Evolutionary conservation across 2,888 invertebrate genomes (phyloP).

Genomic region (Archaeoteleia sp.): DNA sequence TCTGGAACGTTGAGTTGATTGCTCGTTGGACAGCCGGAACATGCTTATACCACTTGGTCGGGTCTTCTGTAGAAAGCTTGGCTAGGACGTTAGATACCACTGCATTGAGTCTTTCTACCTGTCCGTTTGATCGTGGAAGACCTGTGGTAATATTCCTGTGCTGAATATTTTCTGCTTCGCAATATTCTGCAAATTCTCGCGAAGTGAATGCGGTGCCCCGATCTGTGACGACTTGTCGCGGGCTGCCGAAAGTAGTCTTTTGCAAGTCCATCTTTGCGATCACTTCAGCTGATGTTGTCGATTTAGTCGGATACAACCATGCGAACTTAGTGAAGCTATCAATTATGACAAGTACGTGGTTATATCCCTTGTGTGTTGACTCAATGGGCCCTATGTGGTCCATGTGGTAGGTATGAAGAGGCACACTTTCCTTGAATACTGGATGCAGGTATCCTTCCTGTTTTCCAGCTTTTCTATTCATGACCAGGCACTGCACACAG

Average conservation of each 20-base stretch:
- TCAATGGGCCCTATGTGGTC: constrained; percentile 32
- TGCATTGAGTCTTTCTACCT: constrained; percentile 61
- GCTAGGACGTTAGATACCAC: constrained; percentile 62
- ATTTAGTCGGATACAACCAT: constrained; percentile 9
- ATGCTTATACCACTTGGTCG: constrained; percentile 60
- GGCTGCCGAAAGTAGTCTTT: constrained; percentile 68
- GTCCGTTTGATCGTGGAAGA: constrained; percentile 67
- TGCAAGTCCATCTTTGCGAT: constrained; percentile 61
- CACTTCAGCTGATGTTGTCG: constrained; percentile 19
- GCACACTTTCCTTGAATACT: constrained; percentile 20
- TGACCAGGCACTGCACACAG: constrained; percentile 28
- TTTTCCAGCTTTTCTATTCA: constrained; percentile 35
- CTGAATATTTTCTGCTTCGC: constrained; percentile 63
- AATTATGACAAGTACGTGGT: too few species aligned
- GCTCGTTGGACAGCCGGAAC: constrained; percentile 55
- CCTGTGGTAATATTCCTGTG: constrained; percentile 61
- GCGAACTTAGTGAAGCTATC: background rate
- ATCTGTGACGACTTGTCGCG: constrained; percentile 65
- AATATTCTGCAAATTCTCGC: constrained; percentile 64
- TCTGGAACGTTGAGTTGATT: constrained; percentile 57
- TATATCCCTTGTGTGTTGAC: background rate
- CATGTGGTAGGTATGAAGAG: constrained; percentile 27
- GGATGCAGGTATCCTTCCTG: constrained; percentile 38
- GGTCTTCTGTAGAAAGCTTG: constrained; percentile 63
- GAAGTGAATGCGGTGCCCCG: constrained; percentile 51